A percentile compares a stretch with the other conserved stretches of the same genome.
These are phyloP conservation scores for Micrasema minimum DNA, from an alignment of 1,140 invertebrate genomes.

Conservation along the genomic window DNA sequence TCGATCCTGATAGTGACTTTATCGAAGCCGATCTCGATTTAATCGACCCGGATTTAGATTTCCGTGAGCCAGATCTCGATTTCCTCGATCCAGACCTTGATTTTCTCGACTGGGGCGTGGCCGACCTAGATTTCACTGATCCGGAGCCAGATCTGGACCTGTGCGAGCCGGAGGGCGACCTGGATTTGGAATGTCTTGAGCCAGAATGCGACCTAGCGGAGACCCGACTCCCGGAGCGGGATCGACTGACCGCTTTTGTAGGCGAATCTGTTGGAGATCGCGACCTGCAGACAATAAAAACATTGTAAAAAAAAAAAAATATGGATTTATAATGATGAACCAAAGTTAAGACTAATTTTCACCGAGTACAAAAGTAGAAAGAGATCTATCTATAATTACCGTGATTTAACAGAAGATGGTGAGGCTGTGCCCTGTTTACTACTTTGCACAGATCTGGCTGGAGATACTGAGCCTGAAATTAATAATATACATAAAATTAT, in stretches of 20 bases:
- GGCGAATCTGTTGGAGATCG: constrained; percentile 15
- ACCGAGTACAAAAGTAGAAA: too few relatives aligned
- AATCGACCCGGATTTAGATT: constrained; percentile 54
- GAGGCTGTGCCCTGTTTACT: constrained; percentile 13
- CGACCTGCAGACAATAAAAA: constrained; percentile 27
- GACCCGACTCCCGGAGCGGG: constrained; percentile 18
- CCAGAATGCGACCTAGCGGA: constrained; percentile 26
- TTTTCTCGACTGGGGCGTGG: constrained; percentile 57
- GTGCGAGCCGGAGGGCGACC: constrained; percentile 59
- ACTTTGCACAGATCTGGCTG: constrained; percentile 41
- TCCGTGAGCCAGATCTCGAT: constrained; percentile 56
- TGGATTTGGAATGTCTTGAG: constrained; percentile 28
- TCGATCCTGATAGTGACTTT: constrained; percentile 59
- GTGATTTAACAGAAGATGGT: constrained; percentile 25
- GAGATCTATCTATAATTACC: constrained; percentile 1
- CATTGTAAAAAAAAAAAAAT: neutral
- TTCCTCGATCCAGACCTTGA: constrained; percentile 60
- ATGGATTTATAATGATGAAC: too few relatives aligned
- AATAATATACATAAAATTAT: too few relatives aligned
- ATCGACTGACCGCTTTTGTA: constrained; percentile 16
- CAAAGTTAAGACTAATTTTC: too few relatives aligned
- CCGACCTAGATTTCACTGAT: constrained; percentile 55
- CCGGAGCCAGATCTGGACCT: constrained; percentile 58
- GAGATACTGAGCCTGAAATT: constrained; percentile 19
- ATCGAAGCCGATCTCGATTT: constrained; percentile 54